phyloP scores from a whole-genome alignment of 2,113 vertebrate genomes.

The Nothocercus nigrocapillus region DNA sequence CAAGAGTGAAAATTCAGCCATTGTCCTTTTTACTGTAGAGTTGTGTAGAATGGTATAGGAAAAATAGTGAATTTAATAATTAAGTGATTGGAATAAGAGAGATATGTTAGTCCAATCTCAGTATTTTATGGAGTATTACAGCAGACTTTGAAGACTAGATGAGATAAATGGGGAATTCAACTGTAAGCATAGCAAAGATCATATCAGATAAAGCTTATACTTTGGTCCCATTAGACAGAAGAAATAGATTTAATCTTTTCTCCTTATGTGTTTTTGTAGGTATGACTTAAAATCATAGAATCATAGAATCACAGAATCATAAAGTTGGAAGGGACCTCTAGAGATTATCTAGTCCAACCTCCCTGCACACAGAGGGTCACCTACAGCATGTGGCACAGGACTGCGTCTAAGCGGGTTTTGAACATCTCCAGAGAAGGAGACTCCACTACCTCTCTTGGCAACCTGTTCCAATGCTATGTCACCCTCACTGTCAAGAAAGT shows the following conservation, averaged over 20 bases:
- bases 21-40: too few species aligned
- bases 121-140: background rate
- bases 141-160: background rate
- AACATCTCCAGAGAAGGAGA: too few species aligned
- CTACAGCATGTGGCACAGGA: too few species aligned
- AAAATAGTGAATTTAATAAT: background rate
- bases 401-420: too few species aligned
- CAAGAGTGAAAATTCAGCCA: too few species aligned
- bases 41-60: background rate
- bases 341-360: too few species aligned
- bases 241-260: background rate
- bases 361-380: too few species aligned
- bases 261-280: background rate
- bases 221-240: background rate
- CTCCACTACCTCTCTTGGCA: too few species aligned
- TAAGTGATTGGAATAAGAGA: background rate
- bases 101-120: background rate
- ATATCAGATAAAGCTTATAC: background rate
- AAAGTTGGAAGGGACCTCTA: too few species aligned
- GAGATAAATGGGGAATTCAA: background rate
- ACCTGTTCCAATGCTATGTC: too few species aligned
- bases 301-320: too few species aligned
- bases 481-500: too few species aligned
- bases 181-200: background rate
- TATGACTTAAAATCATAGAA: background rate